Conservation (phyloP, 2,113 vertebrate genomes). For the Argyrosomus japonicus region DNA sequence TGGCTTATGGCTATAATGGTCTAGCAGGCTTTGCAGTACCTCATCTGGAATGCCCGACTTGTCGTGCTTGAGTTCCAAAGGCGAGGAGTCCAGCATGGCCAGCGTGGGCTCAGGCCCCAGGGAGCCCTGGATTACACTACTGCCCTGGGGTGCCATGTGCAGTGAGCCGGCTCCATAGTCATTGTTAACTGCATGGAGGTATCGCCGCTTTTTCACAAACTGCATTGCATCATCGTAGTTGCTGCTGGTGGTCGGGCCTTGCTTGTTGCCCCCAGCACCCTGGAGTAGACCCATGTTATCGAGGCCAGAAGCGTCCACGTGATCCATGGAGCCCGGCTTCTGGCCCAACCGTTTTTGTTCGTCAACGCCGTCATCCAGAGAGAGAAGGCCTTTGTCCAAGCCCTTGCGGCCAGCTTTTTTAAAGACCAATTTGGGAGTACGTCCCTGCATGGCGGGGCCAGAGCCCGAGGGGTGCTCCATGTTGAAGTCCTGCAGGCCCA, state of each 20-base stretch:
- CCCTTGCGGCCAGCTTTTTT: slow-evolving; percentile 93
- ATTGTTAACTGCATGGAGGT: slow-evolving; percentile 93
- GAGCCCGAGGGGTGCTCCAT: slow-evolving; percentile 91
- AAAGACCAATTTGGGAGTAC: slow-evolving; percentile 93
- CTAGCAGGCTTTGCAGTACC: slow-evolving; percentile 97
- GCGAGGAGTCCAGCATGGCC: slow-evolving; percentile 92
- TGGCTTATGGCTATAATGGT: slow-evolving; percentile 96
- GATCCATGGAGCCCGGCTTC: slow-evolving; percentile 89
- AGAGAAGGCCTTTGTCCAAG: slow-evolving; percentile 90
- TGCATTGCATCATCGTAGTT: slow-evolving; percentile 99
- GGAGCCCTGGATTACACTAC: slow-evolving; percentile 94
- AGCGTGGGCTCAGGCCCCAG: slow-evolving; percentile 92
- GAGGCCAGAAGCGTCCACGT: slow-evolving; percentile 84
- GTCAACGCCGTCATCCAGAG: slow-evolving; percentile 84
- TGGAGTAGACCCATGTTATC: slow-evolving; percentile 93
- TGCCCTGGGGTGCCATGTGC: slow-evolving; percentile 91
- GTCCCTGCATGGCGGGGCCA: slow-evolving; percentile 87
- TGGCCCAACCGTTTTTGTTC: slow-evolving; percentile 91
- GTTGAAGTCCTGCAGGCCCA: slow-evolving; percentile 90
- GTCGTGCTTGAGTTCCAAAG: slow-evolving; percentile 96
- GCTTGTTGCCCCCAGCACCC: slow-evolving; percentile 87
- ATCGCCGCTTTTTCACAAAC: slow-evolving; percentile 99
- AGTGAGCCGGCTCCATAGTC: slow-evolving; percentile 92
- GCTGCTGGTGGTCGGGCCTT: slow-evolving; percentile 90
- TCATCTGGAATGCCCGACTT: slow-evolving; percentile 99